Conservation (phyloP, 2,888 invertebrate genomes). For the Lepetodrilus schrolli region DNA sequence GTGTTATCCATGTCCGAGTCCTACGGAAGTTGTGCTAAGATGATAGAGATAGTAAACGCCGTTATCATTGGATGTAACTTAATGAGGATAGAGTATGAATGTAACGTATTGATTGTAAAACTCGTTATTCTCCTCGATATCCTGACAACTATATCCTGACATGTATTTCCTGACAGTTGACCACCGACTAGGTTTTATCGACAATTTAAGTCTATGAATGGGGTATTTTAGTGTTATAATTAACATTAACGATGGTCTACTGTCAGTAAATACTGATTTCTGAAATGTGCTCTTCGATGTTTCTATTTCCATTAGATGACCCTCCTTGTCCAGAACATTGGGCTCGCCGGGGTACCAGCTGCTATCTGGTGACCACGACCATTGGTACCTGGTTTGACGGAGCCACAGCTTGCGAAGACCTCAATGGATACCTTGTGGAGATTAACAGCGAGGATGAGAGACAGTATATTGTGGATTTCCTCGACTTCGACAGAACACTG, state of each 20-base stretch:
- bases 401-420: not conserved
- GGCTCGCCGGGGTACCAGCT: not conserved
- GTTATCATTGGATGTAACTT: no score
- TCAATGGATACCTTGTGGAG: constrained; percentile 12
- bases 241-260: not conserved
- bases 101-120: no score
- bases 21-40: no score
- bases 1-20: no score
- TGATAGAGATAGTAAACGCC: no score
- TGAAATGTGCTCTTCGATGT: not conserved
- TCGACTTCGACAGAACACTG: not conserved
- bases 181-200: no score
- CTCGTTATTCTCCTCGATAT: no score
- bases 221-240: not conserved
- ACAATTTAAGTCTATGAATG: no score
- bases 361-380: not conserved
- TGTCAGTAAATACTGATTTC: no score
- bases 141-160: no score
- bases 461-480: not conserved
- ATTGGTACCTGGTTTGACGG: not conserved
- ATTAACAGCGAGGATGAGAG: not conserved
- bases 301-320: not conserved
- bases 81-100: no score
- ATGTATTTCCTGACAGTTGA: no score
- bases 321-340: not conserved